Evolutionary conservation across 2,113 vertebrate genomes (phyloP).

Genomic region (Galbula dea): DNA sequence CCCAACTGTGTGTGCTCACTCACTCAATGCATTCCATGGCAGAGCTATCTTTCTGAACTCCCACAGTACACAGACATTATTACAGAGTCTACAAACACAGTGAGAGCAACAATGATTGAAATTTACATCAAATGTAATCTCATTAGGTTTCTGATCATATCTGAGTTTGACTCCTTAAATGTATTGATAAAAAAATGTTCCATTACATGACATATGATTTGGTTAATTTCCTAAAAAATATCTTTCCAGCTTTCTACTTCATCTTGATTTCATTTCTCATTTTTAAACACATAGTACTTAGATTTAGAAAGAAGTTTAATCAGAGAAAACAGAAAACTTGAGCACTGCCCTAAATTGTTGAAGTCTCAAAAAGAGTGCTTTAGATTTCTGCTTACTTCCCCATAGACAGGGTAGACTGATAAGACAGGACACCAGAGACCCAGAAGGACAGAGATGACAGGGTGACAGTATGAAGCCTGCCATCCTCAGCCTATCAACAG

Average conservation of each 20-base stretch:
- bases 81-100: background rate
- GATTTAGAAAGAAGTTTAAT: background rate
- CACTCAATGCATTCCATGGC: background rate
- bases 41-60: background rate
- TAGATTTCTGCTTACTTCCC: background rate
- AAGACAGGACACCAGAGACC: background rate
- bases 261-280: background rate
- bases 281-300: background rate
- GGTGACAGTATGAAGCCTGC: background rate
- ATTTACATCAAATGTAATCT: constrained; percentile 45
- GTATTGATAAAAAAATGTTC: constrained; percentile 22
- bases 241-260: background rate
- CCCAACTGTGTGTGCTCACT: background rate
- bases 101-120: constrained; percentile 19
- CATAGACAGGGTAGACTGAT: fast-evolving
- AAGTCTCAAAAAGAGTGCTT: background rate
- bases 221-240: constrained; percentile 45
- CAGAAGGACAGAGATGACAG: background rate
- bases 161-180: constrained; percentile 40
- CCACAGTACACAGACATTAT: background rate
- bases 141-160: constrained; percentile 47
- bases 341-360: background rate
- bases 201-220: constrained; percentile 27
- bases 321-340: background rate
- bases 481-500: fast-evolving